These are phyloP conservation scores for Apeltes quadracus DNA, from an alignment of 2,113 vertebrate genomes.

Conservation along the genomic window DNA sequence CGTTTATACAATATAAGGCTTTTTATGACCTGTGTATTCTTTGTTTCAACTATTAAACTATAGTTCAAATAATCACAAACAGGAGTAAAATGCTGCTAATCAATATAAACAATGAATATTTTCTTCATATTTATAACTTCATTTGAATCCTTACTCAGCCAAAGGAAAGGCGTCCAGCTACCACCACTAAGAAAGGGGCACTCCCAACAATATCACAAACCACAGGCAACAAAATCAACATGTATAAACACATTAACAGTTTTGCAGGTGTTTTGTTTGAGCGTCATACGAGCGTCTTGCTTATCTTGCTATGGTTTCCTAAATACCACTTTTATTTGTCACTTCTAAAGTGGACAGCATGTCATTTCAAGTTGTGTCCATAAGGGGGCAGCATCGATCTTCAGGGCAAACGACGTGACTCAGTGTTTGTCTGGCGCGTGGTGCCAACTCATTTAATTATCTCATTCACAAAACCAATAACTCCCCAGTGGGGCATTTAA, in stretches of 20 bases:
- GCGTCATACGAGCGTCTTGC: background rate
- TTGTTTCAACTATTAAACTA: background rate
- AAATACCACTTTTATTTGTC: background rate
- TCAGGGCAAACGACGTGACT: conserved; percentile 4
- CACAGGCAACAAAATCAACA: background rate
- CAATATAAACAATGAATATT: conserved; percentile 2
- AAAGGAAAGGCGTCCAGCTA: background rate
- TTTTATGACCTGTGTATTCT: background rate
- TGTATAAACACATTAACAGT: background rate
- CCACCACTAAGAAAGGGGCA: background rate
- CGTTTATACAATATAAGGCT: background rate
- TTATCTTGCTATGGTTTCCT: background rate
- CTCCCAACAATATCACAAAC: background rate
- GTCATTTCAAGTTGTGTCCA: conserved; percentile 22
- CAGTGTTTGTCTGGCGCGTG: conserved; percentile 24
- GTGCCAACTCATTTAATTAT: conserved; percentile 41
- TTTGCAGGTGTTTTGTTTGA: background rate
- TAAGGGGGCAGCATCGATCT: conserved; percentile 41
- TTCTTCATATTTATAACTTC: too few relatives aligned
- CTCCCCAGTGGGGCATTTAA: conserved; percentile 20
- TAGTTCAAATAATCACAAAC: background rate
- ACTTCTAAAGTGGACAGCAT: background rate
- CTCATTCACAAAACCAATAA: conserved; percentile 62
- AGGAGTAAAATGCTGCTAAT: background rate
- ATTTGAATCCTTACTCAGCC: background rate